These are phyloP conservation scores for Spatulosminthurus flaviceps DNA, from an alignment of 2,888 invertebrate species.

Conservation along the genomic window DNA sequence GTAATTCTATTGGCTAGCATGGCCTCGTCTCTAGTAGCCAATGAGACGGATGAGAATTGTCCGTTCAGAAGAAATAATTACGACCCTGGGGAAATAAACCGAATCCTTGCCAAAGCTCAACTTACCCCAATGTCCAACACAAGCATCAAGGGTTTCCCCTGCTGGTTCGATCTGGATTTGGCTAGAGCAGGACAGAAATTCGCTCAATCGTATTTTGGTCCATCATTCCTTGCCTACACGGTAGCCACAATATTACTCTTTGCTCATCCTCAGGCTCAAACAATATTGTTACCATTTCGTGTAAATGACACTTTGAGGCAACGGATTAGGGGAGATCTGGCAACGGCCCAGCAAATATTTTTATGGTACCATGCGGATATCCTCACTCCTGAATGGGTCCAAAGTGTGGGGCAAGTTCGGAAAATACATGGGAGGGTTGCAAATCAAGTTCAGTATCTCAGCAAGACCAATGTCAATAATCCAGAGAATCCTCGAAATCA, in stretches of 20 bases:
- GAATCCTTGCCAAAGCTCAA: too few species aligned
- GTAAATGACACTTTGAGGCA: neutral
- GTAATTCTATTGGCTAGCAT: too few species aligned
- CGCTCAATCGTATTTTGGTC: neutral
- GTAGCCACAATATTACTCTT: conserved; percentile 19
- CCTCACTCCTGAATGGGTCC: conserved; percentile 23
- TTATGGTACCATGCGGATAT: conserved; percentile 28
- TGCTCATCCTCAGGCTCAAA: neutral
- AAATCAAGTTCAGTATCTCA: neutral
- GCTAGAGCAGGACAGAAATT: conserved; percentile 25
- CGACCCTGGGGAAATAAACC: too few species aligned
- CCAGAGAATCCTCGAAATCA: neutral
- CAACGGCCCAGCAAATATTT: conserved; percentile 15
- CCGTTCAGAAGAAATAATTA: too few species aligned
- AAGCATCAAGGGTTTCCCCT: conserved; percentile 21
- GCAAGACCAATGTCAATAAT: neutral
- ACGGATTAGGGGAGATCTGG: neutral
- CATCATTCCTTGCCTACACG: neutral
- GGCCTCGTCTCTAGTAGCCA: too few species aligned
- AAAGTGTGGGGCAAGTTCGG: neutral
- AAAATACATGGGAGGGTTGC: neutral
- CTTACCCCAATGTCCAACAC: too few species aligned
- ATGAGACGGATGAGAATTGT: too few species aligned
- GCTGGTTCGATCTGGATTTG: conserved; percentile 22
- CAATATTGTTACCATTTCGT: neutral